Evolutionary conservation across 2,888 invertebrate species (phyloP), one percentile per base, ranked within the genome.

Genomic region (Rhyacophila evoluta): DNA sequence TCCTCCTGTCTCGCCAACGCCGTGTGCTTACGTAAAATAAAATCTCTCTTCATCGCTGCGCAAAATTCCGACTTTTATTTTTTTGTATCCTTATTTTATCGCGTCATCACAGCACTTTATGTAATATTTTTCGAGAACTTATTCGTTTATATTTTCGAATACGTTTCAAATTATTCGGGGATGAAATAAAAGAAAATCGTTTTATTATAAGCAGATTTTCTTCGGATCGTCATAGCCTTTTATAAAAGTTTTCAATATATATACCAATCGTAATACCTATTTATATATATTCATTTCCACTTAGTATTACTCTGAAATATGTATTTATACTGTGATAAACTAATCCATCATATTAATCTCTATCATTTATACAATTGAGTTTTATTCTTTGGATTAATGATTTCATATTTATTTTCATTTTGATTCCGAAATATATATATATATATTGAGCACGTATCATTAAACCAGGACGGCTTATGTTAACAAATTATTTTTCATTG

Each of bases 31-130:
- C 19, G 15, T 19, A 55, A 55, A 55, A 55, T 55, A 55, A 55
- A 55, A 33, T 33, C 29, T 33, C 29, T 33, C 29, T 4, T 55
- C 55, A 2, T 6, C 55, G 55, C 25, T 5, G 2, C 19, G 25
- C 8, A 6, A 25, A 33, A 4, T 33, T 33, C 6, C 29, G 29
- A 19, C 55, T 15, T n/a, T n/a, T n/a, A n/a, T n/a, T n/a, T n/a
- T n/a, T 25, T 15, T 55, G 55, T 55, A 55, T 55, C 19, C 19
- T 55, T 55, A 55, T 55, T 55, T 55, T 55, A 55, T 55, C 55
- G 19, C 8, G 19, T 55, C 55, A n/a, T n/a, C n/a, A 19, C 8
- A 19, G 55, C 55, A 55, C 19, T 55, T 55, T 19, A 33, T 6
- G 55, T 10, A 39, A 39, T n/a, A 39, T 55, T 55, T 55, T 55